Conservation (phyloP, 2,888 invertebrate species). For the Falcaria lacertinaria region DNA sequence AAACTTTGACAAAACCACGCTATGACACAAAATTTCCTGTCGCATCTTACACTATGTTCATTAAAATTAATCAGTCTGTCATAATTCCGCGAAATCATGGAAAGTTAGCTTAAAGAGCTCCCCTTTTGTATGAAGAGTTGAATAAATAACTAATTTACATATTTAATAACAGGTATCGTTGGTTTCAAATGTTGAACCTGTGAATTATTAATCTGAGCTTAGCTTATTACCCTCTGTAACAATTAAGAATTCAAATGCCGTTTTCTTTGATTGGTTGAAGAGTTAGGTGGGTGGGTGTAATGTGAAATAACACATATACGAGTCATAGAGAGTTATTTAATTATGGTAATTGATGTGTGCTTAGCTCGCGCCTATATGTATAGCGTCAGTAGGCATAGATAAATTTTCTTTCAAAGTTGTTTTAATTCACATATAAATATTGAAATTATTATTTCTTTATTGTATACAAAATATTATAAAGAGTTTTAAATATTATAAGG, state of each 20-base stretch:
- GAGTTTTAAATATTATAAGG: too few species aligned
- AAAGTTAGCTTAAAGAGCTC: slow-evolving; percentile 34
- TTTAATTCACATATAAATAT: too few species aligned
- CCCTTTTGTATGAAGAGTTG: slow-evolving; percentile 53
- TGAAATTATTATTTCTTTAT: too few species aligned
- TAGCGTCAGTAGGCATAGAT: too few species aligned
- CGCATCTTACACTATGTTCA: slow-evolving; percentile 3
- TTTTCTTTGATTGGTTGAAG: slow-evolving; percentile 51
- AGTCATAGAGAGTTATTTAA: slow-evolving; percentile 3
- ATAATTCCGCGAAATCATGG: slow-evolving; percentile 22
- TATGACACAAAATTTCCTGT: slow-evolving; percentile 3
- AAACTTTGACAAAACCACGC: not conserved
- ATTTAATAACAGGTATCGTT: slow-evolving; percentile 73
- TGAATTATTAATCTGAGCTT: slow-evolving; percentile 64
- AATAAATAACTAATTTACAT: slow-evolving; percentile 77
- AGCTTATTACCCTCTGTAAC: slow-evolving; percentile 54
- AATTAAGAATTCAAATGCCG: slow-evolving; percentile 68
- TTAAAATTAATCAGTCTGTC: slow-evolving; percentile 27
- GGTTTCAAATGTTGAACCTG: slow-evolving; percentile 63
- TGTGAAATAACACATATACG: too few species aligned
- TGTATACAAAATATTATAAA: too few species aligned
- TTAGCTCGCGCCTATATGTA: too few species aligned
- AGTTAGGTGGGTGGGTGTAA: slow-evolving; percentile 9
- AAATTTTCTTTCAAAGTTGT: too few species aligned
- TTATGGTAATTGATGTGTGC: too few species aligned